Base-by-base conservation (phyloP, 2,797 vertebrate genomes). In the Gorsachius magnificus region DNA sequence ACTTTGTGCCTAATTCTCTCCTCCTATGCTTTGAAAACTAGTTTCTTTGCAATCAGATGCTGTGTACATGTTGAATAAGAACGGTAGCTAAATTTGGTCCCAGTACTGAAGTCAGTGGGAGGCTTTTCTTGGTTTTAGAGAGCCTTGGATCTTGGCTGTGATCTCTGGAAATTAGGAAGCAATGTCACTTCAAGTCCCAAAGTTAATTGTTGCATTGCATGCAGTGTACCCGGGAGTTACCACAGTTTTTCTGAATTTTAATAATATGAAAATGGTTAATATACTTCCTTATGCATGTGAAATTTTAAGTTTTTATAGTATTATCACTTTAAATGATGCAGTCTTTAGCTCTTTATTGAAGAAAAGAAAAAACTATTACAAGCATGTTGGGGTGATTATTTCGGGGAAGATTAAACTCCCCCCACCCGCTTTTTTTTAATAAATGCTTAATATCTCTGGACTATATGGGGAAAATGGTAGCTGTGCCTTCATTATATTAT, bases 351-450 rank as follows among this genome's bases (percentile, higher is more conserved):
- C 48, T 79, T 76, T 50, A 26, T 16, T 68, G 45, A 58, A 45
- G 24, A 45, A 60, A 76, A 82, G 5, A 38, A 54, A 77, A 66
- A 35, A 6, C 11, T 64, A 2, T 54, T 57, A 21, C 28, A 50
- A 76, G 16, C 6, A 21, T 14, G 16, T 46, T 80, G 4, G 3
- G 5, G 14, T 58, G 16, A 19, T 86, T 51, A 58, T 83, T 93
- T 80, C 17, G 29, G 13, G 10, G 12, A 74, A 54, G 5, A 35
- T 72, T 57, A 53, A 89, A 36, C 7, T 3, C 2, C 4, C 2
- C 6, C 3, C 8, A 0, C 3, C 8, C 0, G 5, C 4, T 17
- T 16, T 35, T 54, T 25, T 65, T 60, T 48, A 6, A 36, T 22
- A 64, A 50, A 35, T 46, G 13, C 5, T 57, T 75, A 18, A 69